Percentiles rank a stretch among this genome's conserved stretches.
Conservation (phyloP, 2,888 invertebrate species). For the Sipha maydis region DNA sequence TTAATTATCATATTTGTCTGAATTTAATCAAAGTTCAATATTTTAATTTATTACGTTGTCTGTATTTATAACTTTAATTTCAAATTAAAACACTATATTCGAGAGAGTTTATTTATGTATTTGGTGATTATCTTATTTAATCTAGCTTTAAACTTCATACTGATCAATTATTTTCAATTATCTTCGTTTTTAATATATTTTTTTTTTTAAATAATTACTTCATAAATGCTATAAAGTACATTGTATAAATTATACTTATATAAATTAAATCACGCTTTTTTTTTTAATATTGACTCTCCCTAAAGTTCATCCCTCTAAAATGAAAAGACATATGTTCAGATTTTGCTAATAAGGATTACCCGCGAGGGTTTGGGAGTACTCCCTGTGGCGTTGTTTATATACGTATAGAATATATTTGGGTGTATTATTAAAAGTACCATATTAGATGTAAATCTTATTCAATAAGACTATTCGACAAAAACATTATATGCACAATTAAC, state of each 20-base stretch:
- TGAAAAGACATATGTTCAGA: conserved; percentile 22
- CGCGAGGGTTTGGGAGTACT: neutral
- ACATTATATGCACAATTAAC: too few relatives aligned
- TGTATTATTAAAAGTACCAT: neutral
- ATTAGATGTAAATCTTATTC: neutral
- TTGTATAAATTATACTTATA: neutral
- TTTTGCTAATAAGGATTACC: conserved; percentile 40
- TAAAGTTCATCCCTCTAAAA: neutral
- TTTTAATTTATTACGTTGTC: too few relatives aligned
- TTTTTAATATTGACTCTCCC: conserved; percentile 22
- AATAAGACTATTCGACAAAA: neutral
- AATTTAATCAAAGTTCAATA: too few relatives aligned
- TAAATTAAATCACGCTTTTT: neutral
- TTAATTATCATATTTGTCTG: too few relatives aligned
- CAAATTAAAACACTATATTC: too few relatives aligned
- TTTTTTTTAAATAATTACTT: neutral
- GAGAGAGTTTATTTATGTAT: too few relatives aligned
- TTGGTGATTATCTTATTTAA: too few relatives aligned
- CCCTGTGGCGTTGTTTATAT: neutral
- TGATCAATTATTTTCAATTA: neutral
- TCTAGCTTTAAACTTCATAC: too few relatives aligned
- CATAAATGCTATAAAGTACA: neutral
- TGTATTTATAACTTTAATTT: too few relatives aligned
- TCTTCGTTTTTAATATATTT: neutral
- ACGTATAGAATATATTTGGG: neutral